These are phyloP conservation scores for Formica exsecta DNA, from an alignment of 1,140 invertebrate species.

Conservation along the genomic window DNA sequence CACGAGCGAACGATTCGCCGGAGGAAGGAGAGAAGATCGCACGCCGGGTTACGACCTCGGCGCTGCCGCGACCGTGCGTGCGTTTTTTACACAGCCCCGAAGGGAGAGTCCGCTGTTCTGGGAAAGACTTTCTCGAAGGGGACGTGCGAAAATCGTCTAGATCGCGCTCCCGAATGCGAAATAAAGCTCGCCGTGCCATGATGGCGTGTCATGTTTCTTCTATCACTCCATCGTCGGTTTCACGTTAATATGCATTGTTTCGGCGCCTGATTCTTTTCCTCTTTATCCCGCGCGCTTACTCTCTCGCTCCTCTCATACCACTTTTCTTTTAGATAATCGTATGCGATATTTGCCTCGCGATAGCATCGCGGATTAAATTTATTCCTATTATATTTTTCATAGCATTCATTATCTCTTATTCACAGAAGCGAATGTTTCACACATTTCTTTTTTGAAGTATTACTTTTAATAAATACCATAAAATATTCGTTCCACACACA, in stretches of 20 bases:
- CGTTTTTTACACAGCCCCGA: constrained; percentile 29
- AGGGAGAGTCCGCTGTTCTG: constrained; percentile 36
- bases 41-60: constrained; percentile 50
- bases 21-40: constrained; percentile 8
- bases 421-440: neutral
- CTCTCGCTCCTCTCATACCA: neutral
- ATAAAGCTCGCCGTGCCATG: constrained; percentile 8
- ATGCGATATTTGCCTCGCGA: constrained; percentile 18
- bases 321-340: constrained; percentile 17
- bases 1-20: constrained; percentile 20
- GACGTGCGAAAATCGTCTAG: constrained; percentile 54
- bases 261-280: neutral
- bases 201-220: neutral
- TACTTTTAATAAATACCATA: no score
- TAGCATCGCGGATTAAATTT: neutral
- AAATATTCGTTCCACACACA: neutral
- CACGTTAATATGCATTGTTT: constrained; percentile 50
- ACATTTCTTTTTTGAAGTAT: neutral
- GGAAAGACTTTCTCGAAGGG: constrained; percentile 58
- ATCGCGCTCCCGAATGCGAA: constrained; percentile 43
- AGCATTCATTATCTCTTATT: neutral
- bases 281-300: neutral
- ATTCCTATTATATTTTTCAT: constrained; percentile 7
- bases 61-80: constrained; percentile 19
- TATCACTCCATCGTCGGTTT: constrained; percentile 52